Evolutionary conservation across 2,888 invertebrate species (phyloP), one percentile per base, ranked within the genome.

Genomic region (Drosophila prostipennis): DNA sequence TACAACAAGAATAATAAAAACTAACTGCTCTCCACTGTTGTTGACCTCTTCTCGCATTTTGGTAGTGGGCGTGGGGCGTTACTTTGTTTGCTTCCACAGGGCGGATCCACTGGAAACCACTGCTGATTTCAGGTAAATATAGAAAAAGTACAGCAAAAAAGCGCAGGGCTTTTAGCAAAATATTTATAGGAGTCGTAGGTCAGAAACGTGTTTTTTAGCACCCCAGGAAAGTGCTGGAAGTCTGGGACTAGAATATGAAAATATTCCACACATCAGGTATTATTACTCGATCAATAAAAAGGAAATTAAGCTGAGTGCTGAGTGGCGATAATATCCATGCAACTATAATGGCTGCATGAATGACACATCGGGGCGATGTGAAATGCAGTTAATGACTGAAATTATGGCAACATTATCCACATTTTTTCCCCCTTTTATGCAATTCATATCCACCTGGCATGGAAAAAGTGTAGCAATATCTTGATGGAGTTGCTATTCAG

Each of bases 21-120:
- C 57, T 46, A 53, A 45, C 49, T 65, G 48, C 48, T 54, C 52
- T 73, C 69, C 58, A 29, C 32, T 32, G 32, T 6, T 6, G 76
- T 60, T 79, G 73, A 82, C 80, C 80, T 84, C 82, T 83, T 80
- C 37, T 42, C 75, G 63, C 75, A 65, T 45, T 60, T 59, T 56
- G 64, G 51, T 52, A 14, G 46, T 46, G 63, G 45, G 45, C 45
- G 43, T 43, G 34, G 34, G 34, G 11, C 34, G 10, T 16, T 11
- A 8, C 19, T 14, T 42, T 16, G 11, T 63, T 52, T 42, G 19
- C 19, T 32, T 6, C 11, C 8, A 36, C 23, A 16, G 60, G 29
- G 37, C 36, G 48, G 13, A 53, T 16, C 23, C 3, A 6, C 10
- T 26, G 36, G 16, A 37, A 45, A 46, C 45, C 26, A 26, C 26